Conservation (phyloP, 2,113 vertebrate species). For the Ailurus styani region DNA sequence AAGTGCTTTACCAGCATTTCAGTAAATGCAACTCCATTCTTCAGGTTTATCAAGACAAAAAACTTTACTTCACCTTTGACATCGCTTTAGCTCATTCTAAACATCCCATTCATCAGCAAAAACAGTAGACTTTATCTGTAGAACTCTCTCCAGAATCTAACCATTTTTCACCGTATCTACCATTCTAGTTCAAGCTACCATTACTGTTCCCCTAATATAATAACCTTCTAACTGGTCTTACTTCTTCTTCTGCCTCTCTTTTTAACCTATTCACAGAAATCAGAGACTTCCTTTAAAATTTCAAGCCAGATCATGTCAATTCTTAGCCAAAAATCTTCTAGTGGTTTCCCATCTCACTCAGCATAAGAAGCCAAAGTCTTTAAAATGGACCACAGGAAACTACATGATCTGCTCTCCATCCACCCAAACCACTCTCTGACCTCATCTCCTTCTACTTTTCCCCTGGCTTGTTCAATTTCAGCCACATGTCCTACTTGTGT, state of each 20-base stretch:
- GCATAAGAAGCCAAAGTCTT: neutral
- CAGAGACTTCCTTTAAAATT: neutral
- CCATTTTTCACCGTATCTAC: neutral
- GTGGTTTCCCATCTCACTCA: neutral
- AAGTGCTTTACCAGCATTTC: slow-evolving; percentile 16
- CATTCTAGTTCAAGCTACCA: neutral
- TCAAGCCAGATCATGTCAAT: slow-evolving; percentile 9
- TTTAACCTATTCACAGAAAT: neutral
- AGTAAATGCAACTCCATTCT: neutral
- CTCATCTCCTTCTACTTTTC: neutral
- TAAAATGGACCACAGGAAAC: neutral
- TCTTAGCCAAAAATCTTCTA: neutral
- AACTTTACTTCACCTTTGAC: neutral
- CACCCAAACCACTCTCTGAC: neutral
- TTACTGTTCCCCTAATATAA: neutral
- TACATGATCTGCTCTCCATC: neutral
- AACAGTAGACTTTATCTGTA: neutral
- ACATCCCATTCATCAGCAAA: neutral
- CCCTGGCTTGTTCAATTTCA: neutral
- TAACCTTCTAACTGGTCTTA: neutral
- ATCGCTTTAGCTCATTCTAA: neutral
- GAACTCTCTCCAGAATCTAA: neutral
- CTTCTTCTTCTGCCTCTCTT: neutral
- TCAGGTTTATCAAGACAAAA: neutral
- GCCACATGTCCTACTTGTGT: neutral